Evolutionary conservation across 2,797 vertebrate species (phyloP), one percentile per base, ranked within the genome.

Genomic region (Eulemur albifrons): DNA sequence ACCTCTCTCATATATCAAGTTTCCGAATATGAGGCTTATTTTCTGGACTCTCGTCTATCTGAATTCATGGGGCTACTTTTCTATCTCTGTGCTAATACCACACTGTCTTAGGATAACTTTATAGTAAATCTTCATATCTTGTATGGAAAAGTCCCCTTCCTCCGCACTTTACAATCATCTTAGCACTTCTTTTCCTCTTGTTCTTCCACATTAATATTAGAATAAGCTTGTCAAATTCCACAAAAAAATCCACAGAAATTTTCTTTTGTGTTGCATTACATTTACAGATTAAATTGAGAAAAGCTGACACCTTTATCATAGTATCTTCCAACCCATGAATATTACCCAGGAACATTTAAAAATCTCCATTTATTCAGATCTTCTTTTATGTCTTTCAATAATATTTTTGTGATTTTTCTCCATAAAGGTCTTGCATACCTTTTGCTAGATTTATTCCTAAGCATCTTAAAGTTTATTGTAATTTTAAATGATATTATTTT

Each of bases 271-370:
- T 69, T 54, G 23, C 67, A 59, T 76, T 87, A 73, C 70, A 95
- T 95, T 92, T 97, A 95, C 84, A 95, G 54, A 85, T 89, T 84
- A 96, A 73, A 61, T 73, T 95, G 70, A 95, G 86, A 97, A 63
- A 82, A 87, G 25, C 59, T 95, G 94, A 93, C 92, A 94, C 38
- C 17, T 82, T 96, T 97, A 92, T 20, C 76, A 59, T 45, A 70
- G 54, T 70, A 59, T 85, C 86, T 94, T 94, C 80, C 50, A 96
- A 59, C 15, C 43, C 72, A 77, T 75, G 77, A 92, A 82, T 96
- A 90, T 69, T 25, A 70, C 52, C 65, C 93, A 73, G 50, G 75
- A 87, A 65, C 63, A 79, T 75, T 89, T 65, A 65, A 89, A 95
- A 96, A 76, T 87, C 21, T 61, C 83, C 85, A 90, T 84, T 93